phyloP scores from a whole-genome alignment of 1,140 invertebrate genomes.

The Zaprionus lachaisei region DNA sequence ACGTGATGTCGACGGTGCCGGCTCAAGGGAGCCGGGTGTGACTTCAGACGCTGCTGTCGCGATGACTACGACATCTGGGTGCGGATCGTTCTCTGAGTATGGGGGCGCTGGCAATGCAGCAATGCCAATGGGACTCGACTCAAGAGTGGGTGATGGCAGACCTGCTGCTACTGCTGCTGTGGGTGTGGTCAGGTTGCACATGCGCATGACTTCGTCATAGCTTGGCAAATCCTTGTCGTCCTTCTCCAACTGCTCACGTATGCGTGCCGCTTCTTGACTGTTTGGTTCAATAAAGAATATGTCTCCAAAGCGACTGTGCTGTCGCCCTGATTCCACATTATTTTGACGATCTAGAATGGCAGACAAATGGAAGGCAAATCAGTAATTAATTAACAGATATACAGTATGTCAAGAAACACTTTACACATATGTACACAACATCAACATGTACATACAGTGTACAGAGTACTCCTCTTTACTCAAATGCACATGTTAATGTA shows the following conservation, averaged over 20 bases:
- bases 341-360: constrained; percentile 73
- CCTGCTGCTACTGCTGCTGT: constrained; percentile 52
- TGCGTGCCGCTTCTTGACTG: constrained; percentile 71
- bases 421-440: too few relatives aligned
- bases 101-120: constrained; percentile 72
- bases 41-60: neutral
- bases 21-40: constrained; percentile 43
- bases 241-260: constrained; percentile 77
- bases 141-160: constrained; percentile 23
- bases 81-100: constrained; percentile 68
- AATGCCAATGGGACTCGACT: constrained; percentile 50
- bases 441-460: too few relatives aligned
- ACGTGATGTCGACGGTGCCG: constrained; percentile 68
- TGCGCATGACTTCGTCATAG: constrained; percentile 83
- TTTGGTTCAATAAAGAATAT: constrained; percentile 78
- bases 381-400: neutral
- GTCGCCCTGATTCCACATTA: constrained; percentile 60
- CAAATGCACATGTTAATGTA: neutral
- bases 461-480: too few relatives aligned
- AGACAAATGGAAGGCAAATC: neutral
- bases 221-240: constrained; percentile 81
- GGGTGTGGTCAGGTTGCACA: constrained; percentile 69
- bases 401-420: too few relatives aligned
- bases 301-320: constrained; percentile 62
- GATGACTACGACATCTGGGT: constrained; percentile 7